Conservation (phyloP, 2,888 invertebrate genomes). For the Cataglyphis altisquamis region DNA sequence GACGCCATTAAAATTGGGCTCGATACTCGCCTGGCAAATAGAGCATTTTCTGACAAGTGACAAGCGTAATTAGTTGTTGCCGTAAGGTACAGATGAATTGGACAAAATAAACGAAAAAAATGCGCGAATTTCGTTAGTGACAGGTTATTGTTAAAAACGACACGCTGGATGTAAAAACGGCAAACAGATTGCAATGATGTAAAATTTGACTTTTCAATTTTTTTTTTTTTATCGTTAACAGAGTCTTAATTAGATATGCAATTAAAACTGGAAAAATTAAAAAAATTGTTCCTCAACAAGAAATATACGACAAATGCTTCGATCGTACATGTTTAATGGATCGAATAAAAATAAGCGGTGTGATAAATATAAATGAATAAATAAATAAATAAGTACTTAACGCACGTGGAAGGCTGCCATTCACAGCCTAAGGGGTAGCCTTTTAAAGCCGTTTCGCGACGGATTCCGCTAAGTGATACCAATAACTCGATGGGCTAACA, state of each 20-base stretch:
- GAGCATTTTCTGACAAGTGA: constrained; percentile 25
- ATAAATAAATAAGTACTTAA: constrained; percentile 36
- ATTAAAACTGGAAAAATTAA: neutral
- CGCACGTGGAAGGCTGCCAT: neutral
- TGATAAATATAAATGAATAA: neutral
- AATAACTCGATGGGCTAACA: constrained; percentile 80
- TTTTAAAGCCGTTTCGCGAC: constrained; percentile 74
- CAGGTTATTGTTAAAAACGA: neutral
- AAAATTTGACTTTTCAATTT: neutral
- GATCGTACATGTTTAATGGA: neutral
- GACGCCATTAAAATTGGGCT: constrained; percentile 48
- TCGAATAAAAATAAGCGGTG: constrained; percentile 18
- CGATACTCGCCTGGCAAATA: constrained; percentile 44
- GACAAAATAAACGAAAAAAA: neutral
- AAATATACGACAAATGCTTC: too few relatives aligned
- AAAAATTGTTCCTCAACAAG: neutral
- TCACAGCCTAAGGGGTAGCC: constrained; percentile 49
- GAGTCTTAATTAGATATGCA: neutral
- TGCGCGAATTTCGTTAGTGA: constrained; percentile 6
- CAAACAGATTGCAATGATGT: neutral
- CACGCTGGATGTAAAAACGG: too few relatives aligned
- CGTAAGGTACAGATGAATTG: constrained; percentile 30
- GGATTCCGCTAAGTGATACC: constrained; percentile 81
- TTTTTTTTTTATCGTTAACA: neutral
- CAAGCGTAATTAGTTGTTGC: constrained; percentile 36